Base-by-base conservation (phyloP, 2,888 invertebrate species). In the Magallana nippona region DNA sequence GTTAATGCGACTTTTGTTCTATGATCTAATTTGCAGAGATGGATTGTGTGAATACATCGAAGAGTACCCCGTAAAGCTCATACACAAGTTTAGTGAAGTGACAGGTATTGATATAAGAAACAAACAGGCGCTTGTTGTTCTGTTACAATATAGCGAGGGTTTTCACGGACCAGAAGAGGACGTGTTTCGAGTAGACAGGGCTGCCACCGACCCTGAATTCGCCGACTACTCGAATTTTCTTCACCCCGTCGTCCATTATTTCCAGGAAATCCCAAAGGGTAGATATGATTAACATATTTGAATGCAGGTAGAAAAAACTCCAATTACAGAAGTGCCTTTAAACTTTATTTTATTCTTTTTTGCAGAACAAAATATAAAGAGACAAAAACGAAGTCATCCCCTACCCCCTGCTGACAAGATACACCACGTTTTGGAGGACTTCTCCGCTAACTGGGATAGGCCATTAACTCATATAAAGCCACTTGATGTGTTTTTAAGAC, bases 221-320 rank as follows among this genome's bases (percentile, higher is more conserved):
- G 94, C 94, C 11, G 93, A 94, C 86, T 78, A 86, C 11, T 94
- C 94, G 32, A 95, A 95, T 89, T 95, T 95, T 87, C 91, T 95
- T 0, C 95, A 95, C 86, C 95, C 95, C 3, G 94, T 94, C 1
- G 87, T 95, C 63, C 94, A 94, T 88, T 94, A 91, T 84, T 95
- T 94, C 87, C 86, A 91, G 8, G 82, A 81, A 1, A 85, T 93
- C 55, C 94, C 94, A 15, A 91, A 92, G 88, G 93, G 94, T 94
- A 44, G 3, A 44, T 44, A 8, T 0, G 8, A 44, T 44, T 44
- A 5, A 44, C 2, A 44, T 44, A 44, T 5, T 44, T 44, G 32
- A 32, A 32, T 22, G n/a, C 27, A 10, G 56, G n/a, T n/a, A 19
- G 15, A 27, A 56, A 27, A 80, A 80, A 57, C 11, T 11, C 5